Evolutionary conservation across 2,888 invertebrate genomes (phyloP).

Genomic region (Sabatieria punctata): DNA sequence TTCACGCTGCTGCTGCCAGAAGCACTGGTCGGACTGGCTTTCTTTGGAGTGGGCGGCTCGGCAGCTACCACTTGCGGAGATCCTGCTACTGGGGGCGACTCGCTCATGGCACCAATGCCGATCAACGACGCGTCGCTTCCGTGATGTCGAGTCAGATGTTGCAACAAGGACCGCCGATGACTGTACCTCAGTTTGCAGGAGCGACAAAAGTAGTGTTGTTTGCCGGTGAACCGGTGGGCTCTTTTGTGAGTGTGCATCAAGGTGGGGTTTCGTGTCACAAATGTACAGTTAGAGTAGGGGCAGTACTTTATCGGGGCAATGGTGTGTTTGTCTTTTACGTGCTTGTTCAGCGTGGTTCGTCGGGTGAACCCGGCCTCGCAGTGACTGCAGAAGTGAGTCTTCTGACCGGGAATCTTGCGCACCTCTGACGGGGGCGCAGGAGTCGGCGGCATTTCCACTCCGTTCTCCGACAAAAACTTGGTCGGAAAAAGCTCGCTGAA

Average conservation of each 20-base stretch:
- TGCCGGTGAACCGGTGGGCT: not conserved
- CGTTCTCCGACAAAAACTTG: not conserved
- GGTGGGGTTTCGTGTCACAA: not conserved
- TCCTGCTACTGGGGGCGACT: too few relatives aligned
- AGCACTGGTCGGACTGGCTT: not conserved
- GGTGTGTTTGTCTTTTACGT: not conserved
- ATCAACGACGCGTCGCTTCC: not conserved
- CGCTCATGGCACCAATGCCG: not conserved
- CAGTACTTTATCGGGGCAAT: not conserved
- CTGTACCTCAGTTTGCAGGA: not conserved
- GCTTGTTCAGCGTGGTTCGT: not conserved
- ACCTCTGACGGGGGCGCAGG: not conserved
- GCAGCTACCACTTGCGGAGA: too few relatives aligned
- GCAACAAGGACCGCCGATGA: not conserved
- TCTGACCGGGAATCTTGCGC: not conserved
- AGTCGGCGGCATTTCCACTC: not conserved
- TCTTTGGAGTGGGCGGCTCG: not conserved
- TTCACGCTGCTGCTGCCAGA: not conserved
- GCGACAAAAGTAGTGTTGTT: not conserved
- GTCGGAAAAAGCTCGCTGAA: conserved; percentile 1
- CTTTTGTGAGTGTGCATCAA: not conserved
- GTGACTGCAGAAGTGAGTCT: conserved; percentile 1
- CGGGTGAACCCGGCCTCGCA: conserved; percentile 1
- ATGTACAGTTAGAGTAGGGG: not conserved
- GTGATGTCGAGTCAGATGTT: not conserved